phyloP scores from a whole-genome alignment of 2,797 vertebrate genomes.

The Scolopax rusticola region DNA sequence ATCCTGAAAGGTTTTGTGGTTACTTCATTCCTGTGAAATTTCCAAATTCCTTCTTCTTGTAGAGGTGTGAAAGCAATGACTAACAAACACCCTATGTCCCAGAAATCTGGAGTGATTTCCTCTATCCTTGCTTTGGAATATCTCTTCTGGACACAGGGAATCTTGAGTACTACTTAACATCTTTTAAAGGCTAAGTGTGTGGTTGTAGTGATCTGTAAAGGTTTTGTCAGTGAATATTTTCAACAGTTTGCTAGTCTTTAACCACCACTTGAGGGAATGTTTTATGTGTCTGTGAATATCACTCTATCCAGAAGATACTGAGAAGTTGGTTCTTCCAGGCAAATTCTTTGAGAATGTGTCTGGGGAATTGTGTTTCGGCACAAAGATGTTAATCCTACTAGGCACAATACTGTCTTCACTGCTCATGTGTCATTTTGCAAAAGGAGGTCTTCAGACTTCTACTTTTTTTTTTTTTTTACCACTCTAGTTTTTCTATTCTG shows the following conservation, averaged over 20 bases:
- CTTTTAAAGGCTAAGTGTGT: not conserved
- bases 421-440: not conserved
- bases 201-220: not conserved
- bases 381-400: not conserved
- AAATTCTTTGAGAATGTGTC: not conserved
- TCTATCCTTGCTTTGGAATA: not conserved
- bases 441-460: not conserved
- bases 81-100: not conserved
- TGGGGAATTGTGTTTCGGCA: not conserved
- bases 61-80: not conserved
- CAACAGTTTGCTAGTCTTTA: constrained; percentile 17
- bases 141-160: not conserved
- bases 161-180: not conserved
- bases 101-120: not conserved
- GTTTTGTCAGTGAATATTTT: constrained; percentile 31
- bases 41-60: not conserved
- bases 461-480: not conserved
- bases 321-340: constrained; percentile 5
- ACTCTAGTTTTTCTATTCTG: not conserved
- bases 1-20: not conserved
- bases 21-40: not conserved
- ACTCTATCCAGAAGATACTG: not conserved
- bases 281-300: constrained; percentile 21
- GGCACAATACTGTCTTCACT: not conserved
- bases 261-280: not conserved